Evolutionary conservation across 2,113 vertebrate species (phyloP).

Genomic region (Periophthalmodon schlosseri): DNA sequence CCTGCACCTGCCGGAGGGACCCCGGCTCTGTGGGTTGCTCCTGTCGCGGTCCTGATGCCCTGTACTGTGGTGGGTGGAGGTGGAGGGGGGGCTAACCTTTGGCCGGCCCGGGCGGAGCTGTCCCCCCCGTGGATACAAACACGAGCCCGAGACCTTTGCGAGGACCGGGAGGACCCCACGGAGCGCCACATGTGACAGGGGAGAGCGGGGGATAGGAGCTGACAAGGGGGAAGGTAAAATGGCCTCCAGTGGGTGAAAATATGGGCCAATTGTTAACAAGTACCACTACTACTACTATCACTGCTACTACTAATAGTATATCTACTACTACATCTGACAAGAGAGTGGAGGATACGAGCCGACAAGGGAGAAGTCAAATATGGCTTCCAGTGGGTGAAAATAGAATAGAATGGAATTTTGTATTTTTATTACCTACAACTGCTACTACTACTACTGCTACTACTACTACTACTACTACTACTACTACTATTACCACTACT

Average conservation of each 20-base stretch:
- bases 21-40: conserved; percentile 70
- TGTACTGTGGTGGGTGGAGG: conserved; percentile 37
- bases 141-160: conserved; percentile 18
- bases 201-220: conserved; percentile 35
- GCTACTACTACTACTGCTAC: too few relatives aligned
- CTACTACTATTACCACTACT: too few relatives aligned
- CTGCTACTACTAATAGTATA: too few relatives aligned
- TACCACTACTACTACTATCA: too few relatives aligned
- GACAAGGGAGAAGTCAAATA: too few relatives aligned
- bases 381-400: too few relatives aligned
- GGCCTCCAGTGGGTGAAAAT: too few relatives aligned
- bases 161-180: conserved; percentile 6
- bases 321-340: neutral
- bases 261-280: too few relatives aligned
- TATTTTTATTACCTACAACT: neutral
- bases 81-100: conserved; percentile 63
- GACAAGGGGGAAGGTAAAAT: conserved; percentile 33
- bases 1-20: conserved; percentile 32
- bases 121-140: conserved; percentile 55
- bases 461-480: too few relatives aligned
- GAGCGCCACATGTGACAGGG: conserved; percentile 33
- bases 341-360: conserved; percentile 5
- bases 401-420: too few relatives aligned
- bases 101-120: conserved; percentile 39
- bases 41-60: conserved; percentile 73